Percentiles rank a stretch among this genome's conserved stretches.
phyloP scores from a whole-genome alignment of 2,888 invertebrate genomes.

The Epistrophella euchroma region DNA sequence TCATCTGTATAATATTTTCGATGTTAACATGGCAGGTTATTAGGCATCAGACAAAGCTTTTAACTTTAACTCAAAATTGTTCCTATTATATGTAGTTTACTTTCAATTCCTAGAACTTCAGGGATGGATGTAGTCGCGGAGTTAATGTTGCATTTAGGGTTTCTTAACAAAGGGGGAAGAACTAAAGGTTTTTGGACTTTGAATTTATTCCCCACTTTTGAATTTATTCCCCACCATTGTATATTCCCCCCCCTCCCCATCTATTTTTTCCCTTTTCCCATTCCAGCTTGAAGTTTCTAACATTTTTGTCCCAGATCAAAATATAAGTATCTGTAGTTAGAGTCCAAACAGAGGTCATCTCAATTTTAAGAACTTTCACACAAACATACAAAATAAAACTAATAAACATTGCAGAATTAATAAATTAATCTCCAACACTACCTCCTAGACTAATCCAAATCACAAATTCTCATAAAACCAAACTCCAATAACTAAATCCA shows the following conservation, averaged over 20 bases:
- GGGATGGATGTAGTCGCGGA: background rate
- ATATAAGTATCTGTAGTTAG: too few species aligned
- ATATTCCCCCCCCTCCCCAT: too few species aligned
- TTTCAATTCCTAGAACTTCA: background rate
- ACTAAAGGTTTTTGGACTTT: too few species aligned
- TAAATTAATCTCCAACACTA: background rate
- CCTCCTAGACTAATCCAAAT: background rate
- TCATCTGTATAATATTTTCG: conserved; percentile 3
- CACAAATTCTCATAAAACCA: conserved; percentile 4
- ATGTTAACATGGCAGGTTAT: conserved; percentile 40
- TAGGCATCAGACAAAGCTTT: conserved; percentile 38
- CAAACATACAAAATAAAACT: too few species aligned
- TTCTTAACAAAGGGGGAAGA: background rate
- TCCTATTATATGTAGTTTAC: background rate
- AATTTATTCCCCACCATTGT: too few species aligned
- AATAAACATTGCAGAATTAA: background rate
- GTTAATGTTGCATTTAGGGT: background rate
- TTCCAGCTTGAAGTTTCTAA: too few species aligned
- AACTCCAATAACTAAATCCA: conserved; percentile 2
- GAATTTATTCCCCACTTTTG: too few species aligned
- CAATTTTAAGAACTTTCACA: too few species aligned
- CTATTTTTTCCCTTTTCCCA: too few species aligned
- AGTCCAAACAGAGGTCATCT: too few species aligned
- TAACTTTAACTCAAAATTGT: conserved; percentile 23
- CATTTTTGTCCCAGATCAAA: too few species aligned